Conservation (phyloP, 2,888 invertebrate genomes). For the Gisinianus flammeolus region DNA sequence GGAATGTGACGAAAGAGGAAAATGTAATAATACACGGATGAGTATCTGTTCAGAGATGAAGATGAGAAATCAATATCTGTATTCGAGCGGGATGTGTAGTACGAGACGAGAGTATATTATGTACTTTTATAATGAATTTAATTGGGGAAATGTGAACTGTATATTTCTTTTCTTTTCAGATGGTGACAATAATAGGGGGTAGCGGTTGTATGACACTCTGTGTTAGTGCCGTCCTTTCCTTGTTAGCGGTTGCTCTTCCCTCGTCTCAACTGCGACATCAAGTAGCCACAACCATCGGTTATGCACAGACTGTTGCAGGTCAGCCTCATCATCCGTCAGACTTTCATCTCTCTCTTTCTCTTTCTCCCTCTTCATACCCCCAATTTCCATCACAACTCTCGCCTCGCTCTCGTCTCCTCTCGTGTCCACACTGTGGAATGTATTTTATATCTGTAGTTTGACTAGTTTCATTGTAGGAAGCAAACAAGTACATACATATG, state of each 20-base stretch:
- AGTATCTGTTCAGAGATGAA: no score
- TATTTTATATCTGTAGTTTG: no score
- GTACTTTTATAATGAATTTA: constrained; percentile 24
- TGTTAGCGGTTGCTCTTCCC: constrained; percentile 49
- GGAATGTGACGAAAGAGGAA: not conserved
- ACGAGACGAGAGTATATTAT: no score
- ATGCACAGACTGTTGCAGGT: constrained; percentile 54
- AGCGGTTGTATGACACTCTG: constrained; percentile 49
- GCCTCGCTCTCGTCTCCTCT: not conserved
- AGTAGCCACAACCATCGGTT: constrained; percentile 50
- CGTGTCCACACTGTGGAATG: not conserved
- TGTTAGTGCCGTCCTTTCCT: constrained; percentile 47
- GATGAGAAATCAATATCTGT: no score
- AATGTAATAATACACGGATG: not conserved
- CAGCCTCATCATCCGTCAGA: constrained; percentile 18
- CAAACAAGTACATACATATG: not conserved
- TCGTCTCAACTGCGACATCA: constrained; percentile 46
- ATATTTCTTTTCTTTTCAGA: constrained; percentile 30
- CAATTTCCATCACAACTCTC: not conserved
- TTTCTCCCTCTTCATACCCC: not conserved
- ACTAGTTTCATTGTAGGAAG: not conserved
- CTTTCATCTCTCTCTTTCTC: not conserved
- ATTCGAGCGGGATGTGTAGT: not conserved
- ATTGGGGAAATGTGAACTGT: constrained; percentile 10
- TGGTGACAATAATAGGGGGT: constrained; percentile 48